Conservation (phyloP, 2,797 vertebrate species). For the Simalia tracyae region DNA sequence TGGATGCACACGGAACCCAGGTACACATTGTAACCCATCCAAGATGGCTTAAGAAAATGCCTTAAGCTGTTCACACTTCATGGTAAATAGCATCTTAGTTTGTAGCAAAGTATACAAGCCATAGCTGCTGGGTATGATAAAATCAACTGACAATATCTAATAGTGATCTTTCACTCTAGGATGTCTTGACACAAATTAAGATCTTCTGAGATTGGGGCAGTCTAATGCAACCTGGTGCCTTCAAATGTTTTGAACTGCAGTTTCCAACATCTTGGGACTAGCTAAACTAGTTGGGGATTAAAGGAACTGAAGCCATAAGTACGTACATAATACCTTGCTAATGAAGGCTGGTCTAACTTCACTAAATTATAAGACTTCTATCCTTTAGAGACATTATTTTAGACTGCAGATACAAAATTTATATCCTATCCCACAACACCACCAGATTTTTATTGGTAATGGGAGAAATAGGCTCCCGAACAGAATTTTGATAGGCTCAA, state of each 20-base stretch:
- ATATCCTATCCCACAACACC: neutral
- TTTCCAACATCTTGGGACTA: neutral
- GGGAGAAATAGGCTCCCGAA: neutral
- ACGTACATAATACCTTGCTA: no score
- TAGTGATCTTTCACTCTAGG: neutral
- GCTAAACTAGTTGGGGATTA: neutral
- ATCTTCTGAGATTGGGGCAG: neutral
- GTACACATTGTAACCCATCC: neutral
- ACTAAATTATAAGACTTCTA: neutral
- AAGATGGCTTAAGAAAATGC: neutral
- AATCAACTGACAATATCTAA: neutral
- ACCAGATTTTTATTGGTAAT: neutral
- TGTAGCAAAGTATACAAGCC: neutral
- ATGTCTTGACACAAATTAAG: neutral
- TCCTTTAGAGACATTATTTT: neutral
- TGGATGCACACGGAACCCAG: neutral
- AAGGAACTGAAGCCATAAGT: neutral
- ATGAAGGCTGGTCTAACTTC: neutral
- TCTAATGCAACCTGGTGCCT: neutral
- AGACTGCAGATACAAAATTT: neutral
- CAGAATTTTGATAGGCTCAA: neutral
- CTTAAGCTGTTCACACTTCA: neutral
- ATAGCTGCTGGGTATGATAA: neutral
- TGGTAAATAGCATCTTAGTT: neutral
- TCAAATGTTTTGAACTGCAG: neutral